Evolutionary conservation across 2,113 vertebrate species (phyloP).

Genomic region (Poicephalus meyeri): DNA sequence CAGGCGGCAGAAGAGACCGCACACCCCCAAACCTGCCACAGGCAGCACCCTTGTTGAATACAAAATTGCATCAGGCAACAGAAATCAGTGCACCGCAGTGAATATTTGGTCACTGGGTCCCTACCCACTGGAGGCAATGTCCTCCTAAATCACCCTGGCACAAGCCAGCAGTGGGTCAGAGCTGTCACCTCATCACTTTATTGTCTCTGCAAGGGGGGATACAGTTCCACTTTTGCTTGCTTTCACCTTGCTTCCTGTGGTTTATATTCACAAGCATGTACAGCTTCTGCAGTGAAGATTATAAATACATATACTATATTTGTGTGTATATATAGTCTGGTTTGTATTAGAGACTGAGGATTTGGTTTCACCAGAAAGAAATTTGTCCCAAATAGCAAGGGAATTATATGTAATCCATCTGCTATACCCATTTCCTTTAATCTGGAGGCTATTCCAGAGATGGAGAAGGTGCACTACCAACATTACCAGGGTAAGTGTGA

Average conservation of each 20-base stretch:
- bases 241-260: neutral
- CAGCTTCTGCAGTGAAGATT: neutral
- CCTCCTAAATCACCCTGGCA: neutral
- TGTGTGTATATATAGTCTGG: neutral
- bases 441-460: neutral
- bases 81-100: neutral
- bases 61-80: neutral
- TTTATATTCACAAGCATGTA: neutral
- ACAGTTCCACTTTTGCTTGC: neutral
- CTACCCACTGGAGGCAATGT: neutral
- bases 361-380: neutral
- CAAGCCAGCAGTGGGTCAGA: accelerated
- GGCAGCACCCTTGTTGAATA: neutral
- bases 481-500: neutral
- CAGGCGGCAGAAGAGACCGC: neutral
- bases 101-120: accelerated
- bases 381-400: neutral
- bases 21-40: neutral
- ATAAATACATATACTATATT: neutral
- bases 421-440: neutral
- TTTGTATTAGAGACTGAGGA: neutral
- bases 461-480: neutral
- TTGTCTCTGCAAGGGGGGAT: neutral
- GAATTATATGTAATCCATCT: neutral
- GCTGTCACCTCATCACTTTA: neutral